Conservation (phyloP, 1,140 invertebrate species). For the Pseudomyrmex dendroicus region DNA sequence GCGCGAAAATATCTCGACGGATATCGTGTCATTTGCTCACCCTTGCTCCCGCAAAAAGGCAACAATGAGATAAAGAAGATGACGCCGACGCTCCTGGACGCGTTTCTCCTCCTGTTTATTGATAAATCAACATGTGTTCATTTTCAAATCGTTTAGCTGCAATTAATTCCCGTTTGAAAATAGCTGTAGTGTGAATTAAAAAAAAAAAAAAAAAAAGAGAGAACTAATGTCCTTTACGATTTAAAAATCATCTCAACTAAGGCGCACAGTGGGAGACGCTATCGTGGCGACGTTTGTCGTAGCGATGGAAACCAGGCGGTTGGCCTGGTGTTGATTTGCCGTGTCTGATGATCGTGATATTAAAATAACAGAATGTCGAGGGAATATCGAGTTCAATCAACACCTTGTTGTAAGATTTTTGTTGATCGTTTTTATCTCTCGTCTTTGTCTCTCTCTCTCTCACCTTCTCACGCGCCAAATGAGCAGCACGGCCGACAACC, state of each 20-base stretch:
- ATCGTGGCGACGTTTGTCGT: background rate
- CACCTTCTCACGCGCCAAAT: conserved; percentile 71
- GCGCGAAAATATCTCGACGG: background rate
- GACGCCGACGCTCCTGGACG: conserved; percentile 88
- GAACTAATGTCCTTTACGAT: no score
- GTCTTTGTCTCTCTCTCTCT: background rate
- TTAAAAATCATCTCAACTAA: no score
- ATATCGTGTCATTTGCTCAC: conserved; percentile 75
- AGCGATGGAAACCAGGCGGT: background rate
- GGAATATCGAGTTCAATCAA: no score
- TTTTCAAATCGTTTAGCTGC: conserved; percentile 10
- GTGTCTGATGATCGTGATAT: no score
- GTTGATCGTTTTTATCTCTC: no score
- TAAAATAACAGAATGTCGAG: no score
- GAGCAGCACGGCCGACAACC: conserved; percentile 26
- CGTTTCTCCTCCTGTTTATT: conserved; percentile 86
- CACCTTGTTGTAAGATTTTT: no score
- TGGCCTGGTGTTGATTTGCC: no score
- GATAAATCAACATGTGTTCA: conserved; percentile 71
- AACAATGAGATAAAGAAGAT: conserved; percentile 91
- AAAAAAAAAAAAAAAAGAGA: no score
- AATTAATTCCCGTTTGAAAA: background rate
- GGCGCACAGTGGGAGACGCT: no score
- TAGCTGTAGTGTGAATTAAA: no score
- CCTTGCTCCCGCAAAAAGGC: conserved; percentile 91